Percentiles rank a stretch among this genome's conserved stretches.
Evolutionary conservation across 2,113 vertebrate genomes (phyloP).

Genomic region (Illadopsis cleaveri): DNA sequence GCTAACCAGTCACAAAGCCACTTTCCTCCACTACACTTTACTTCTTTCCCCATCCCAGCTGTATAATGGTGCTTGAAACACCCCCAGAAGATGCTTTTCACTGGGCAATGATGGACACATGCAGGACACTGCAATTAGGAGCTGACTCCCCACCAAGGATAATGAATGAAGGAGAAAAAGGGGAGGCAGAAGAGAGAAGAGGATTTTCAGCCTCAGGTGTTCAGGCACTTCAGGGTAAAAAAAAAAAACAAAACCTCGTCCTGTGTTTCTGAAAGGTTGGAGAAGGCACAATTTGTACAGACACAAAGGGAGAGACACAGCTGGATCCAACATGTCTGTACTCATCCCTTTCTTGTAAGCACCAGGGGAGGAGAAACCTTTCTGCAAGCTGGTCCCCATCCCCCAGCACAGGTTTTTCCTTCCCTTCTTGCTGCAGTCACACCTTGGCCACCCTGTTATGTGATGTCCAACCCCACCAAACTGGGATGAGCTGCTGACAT

Average conservation of each 20-base stretch:
- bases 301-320: background rate
- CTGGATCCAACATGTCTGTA: background rate
- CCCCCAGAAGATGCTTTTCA: background rate
- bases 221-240: background rate
- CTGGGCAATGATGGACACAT: background rate
- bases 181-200: background rate
- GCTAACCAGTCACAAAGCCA: background rate
- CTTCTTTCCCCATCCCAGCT: background rate
- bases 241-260: background rate
- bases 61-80: background rate
- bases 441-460: fast-evolving
- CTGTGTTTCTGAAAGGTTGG: background rate
- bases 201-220: background rate
- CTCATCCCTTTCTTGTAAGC: background rate
- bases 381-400: background rate
- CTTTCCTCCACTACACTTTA: background rate
- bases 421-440: background rate
- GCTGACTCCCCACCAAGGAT: background rate
- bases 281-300: background rate
- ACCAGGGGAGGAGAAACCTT: background rate
- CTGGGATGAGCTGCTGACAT: background rate
- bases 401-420: background rate
- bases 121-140: background rate
- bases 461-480: background rate
- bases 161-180: background rate